These are phyloP conservation scores for Meiosimyza decipiens DNA, from an alignment of 2,888 invertebrate species.

Conservation along the genomic window DNA sequence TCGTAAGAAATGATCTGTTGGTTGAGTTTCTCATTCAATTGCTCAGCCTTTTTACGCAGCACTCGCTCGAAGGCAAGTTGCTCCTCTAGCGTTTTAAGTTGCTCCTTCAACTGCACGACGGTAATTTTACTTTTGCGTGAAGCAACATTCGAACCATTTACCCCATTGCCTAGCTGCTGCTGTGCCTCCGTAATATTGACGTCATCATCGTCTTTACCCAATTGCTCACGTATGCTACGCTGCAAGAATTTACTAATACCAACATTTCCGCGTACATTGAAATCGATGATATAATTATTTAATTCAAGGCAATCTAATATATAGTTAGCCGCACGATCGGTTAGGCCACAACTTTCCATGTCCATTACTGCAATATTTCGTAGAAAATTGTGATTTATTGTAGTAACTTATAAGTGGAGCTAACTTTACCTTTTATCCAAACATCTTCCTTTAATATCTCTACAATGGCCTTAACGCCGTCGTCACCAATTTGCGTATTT, in stretches of 20 bases:
- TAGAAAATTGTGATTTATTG: not conserved
- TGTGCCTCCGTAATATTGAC: slow-evolving; percentile 41
- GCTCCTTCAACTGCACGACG: slow-evolving; percentile 53
- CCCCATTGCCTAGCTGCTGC: slow-evolving; percentile 53
- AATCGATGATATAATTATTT: slow-evolving; percentile 75
- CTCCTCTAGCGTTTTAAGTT: slow-evolving; percentile 68
- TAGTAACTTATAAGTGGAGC: too few relatives aligned
- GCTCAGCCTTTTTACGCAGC: slow-evolving; percentile 73
- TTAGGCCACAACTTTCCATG: slow-evolving; percentile 79
- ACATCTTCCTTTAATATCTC: slow-evolving; percentile 80
- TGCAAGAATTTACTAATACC: slow-evolving; percentile 68
- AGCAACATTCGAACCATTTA: slow-evolving; percentile 45
- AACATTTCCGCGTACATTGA: slow-evolving; percentile 76
- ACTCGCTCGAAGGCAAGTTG: slow-evolving; percentile 73
- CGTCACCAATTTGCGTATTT: slow-evolving; percentile 76
- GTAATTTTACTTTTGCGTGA: slow-evolving; percentile 55
- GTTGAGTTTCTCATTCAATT: slow-evolving; percentile 72
- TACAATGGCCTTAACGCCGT: slow-evolving; percentile 72
- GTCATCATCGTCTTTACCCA: slow-evolving; percentile 64
- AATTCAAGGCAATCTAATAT: slow-evolving; percentile 73
- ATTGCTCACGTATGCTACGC: slow-evolving; percentile 67
- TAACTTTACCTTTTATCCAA: slow-evolving; percentile 76
- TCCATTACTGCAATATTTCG: slow-evolving; percentile 71
- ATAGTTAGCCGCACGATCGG: slow-evolving; percentile 71
- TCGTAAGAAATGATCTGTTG: slow-evolving; percentile 70